phyloP scores from a whole-genome alignment of 2,888 invertebrate species.

The Marasmarcha lunaedactyla region DNA sequence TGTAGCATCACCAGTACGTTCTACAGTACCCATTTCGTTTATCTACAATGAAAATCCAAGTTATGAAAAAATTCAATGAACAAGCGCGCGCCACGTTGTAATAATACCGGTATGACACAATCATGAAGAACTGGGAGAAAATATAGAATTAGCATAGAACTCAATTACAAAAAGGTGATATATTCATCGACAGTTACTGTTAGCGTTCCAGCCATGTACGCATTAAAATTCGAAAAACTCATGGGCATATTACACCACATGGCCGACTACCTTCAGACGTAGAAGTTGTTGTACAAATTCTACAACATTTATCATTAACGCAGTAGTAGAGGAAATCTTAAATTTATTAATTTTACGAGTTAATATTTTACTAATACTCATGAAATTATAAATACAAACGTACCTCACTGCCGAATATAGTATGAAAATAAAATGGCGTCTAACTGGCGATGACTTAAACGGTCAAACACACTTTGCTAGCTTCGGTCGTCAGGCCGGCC shows the following conservation, averaged over 20 bases:
- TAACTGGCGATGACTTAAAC: too few species aligned
- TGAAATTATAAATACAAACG: slow-evolving; percentile 29
- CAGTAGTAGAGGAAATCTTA: too few species aligned
- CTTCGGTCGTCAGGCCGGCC: too few species aligned
- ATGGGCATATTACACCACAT: slow-evolving; percentile 48
- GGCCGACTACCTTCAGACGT: slow-evolving; percentile 28
- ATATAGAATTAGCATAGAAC: not conserved
- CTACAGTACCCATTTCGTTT: slow-evolving; percentile 73
- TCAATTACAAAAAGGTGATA: not conserved
- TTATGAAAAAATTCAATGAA: too few species aligned
- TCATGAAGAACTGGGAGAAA: not conserved
- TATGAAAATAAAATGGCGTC: slow-evolving; percentile 27
- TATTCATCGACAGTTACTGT: not conserved
- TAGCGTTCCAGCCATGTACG: slow-evolving; percentile 28
- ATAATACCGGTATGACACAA: slow-evolving; percentile 6
- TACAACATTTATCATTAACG: too few species aligned
- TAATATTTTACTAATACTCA: slow-evolving; percentile 17
- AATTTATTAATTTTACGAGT: too few species aligned
- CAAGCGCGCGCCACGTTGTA: slow-evolving; percentile 53
- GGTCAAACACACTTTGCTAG: too few species aligned
- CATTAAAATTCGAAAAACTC: slow-evolving; percentile 30
- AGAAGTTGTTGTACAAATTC: too few species aligned
- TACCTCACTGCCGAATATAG: slow-evolving; percentile 56
- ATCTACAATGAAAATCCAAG: slow-evolving; percentile 50
- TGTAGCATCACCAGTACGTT: slow-evolving; percentile 74